Base-by-base conservation (phyloP, 2,888 invertebrate genomes). In the Lycophotia porphyrea region DNA sequence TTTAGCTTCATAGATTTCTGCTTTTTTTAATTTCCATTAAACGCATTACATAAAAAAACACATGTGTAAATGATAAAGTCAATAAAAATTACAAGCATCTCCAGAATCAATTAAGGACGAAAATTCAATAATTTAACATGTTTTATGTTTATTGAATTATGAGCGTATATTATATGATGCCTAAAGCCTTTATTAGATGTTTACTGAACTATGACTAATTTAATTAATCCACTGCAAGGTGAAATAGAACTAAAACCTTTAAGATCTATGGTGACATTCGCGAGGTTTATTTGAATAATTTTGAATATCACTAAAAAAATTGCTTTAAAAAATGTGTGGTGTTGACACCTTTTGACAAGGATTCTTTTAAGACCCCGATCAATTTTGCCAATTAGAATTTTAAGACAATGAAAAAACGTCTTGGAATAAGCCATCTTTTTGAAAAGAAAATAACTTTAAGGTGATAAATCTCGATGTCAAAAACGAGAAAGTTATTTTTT, bases 291-390 rank as follows among this genome's bases (percentile, higher is more conserved):
- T 79, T 49, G 15, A 80, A 71, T 68, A 61, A 69, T 71, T 71
- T 72, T 31, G 44, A 71, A 47, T 70, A 63, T 18, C 21, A 47
- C 15, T 8, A 36, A 60, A 66, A 65, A 78, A 78, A 21, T 65
- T 78, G 34, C 65, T 76, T 67, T 71, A 70, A 58, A 73, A 36
- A 77, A 64, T 47, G 34, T 85, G 87, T 82, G 83, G 39, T 64
- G 34, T 55, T 81, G 83, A 78, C 83, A 85, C 13, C 64, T 72
- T 71, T 21, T 85, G 75, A 86, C 55, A 76, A 82, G 75, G 86
- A 78, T 82, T 70, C 31, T 58, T 52, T 61, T 15, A 36, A 27
- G 66, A 39, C 34, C 5, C 1, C 42, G 52, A 58, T 74, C 76
- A 66, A 58, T 78, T 60, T 61, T 42, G 13, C 60, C 68, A 81